Evolutionary conservation across 1,140 invertebrate species (phyloP), one percentile per base, ranked within the genome.

Genomic region (Procambarus virginalis): DNA sequence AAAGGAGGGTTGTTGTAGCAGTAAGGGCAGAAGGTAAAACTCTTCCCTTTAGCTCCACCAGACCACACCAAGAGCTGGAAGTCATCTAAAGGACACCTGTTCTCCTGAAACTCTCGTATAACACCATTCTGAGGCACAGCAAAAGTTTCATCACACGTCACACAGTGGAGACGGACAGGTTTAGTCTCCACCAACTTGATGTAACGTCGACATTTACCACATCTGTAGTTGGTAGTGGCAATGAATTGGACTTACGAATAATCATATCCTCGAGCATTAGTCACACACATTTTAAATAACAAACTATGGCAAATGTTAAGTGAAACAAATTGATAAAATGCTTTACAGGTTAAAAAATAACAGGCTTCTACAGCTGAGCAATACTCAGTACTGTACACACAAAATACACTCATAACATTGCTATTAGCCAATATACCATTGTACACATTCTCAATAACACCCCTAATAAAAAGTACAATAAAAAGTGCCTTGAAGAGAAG

Each of bases 1-100:
- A 99, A 99, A 1, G 99, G 99, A 55, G 99, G 98, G 95, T 99
- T 97, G 94, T 99, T 99, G 94, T 97, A 99, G 94, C 99, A 99
- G 94, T 99, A 99, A 0, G 99, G 99, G 94, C 99, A 99, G 91
- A 99, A 97, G 2, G 97, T 96, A 93, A 96, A 99, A 93, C 97
- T 98, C 93, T 98, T 98, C 49, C 98, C 98, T 93, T 97, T 97
- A 3, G 96, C 96, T 2, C 98, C 98, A 0, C 97, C 97, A 1
- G 97, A 98, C 96, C 97, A 99, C 3, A 97, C 97, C 6, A 99
- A 94, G 81, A 99, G 94, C 91, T 96, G 95, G 94, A 99, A 99
- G 93, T 99, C 98, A 94, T 99, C 99, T 78, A 99, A 94, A 0
- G 99, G 99, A 95, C 99, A 99, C 94, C 98, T 98, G 46, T 98